Conservation (phyloP, 2,797 vertebrate genomes). For the Thamnophis elegans region DNA sequence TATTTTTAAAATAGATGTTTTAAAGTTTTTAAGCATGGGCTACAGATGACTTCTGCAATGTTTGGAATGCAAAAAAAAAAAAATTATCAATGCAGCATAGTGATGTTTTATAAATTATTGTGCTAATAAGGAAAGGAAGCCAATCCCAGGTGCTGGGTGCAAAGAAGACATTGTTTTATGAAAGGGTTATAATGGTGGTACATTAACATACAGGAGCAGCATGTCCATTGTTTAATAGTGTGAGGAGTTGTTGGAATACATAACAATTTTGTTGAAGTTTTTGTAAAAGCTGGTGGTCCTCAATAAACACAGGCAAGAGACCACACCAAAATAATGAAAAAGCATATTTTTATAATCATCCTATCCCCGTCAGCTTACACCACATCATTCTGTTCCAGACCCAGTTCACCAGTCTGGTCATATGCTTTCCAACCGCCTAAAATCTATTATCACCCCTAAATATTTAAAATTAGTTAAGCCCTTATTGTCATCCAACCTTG, state of each 20-base stretch:
- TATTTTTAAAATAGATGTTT: neutral
- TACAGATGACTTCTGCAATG: neutral
- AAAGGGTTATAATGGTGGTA: neutral
- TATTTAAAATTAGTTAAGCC: too few species aligned
- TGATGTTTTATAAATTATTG: neutral
- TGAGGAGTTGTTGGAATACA: neutral
- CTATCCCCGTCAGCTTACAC: too few species aligned
- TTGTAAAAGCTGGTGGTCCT: too few species aligned
- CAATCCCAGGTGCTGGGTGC: neutral
- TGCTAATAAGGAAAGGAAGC: neutral
- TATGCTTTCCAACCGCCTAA: too few species aligned
- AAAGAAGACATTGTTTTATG: neutral
- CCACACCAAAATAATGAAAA: too few species aligned
- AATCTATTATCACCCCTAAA: too few species aligned
- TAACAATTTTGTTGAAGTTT: too few species aligned
- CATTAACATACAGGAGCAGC: neutral
- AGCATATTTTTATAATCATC: neutral
- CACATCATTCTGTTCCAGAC: too few species aligned
- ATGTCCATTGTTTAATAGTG: neutral
- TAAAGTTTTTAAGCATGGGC: neutral
- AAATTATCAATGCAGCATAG: neutral
- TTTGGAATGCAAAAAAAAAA: neutral
- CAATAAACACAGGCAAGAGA: too few species aligned
- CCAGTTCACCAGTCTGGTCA: too few species aligned
- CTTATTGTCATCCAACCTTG: too few species aligned